phyloP scores from a whole-genome alignment of 37 sponge, comb jelly and placozoan species.

The Cladorhizidae sp. region DNA sequence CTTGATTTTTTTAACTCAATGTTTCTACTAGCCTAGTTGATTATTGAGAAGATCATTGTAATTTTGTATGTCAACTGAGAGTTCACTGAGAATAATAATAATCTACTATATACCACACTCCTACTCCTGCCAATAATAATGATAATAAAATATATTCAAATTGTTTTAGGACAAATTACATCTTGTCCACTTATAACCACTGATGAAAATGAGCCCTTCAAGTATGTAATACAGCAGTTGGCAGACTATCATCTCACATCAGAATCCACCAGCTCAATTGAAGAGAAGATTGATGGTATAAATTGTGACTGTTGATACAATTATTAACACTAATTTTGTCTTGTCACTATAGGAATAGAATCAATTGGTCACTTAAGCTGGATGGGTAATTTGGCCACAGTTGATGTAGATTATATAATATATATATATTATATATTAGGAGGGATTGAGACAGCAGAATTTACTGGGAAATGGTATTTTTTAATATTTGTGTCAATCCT shows the following conservation, averaged over 20 bases:
- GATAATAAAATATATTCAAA: not conserved
- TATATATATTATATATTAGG: not conserved
- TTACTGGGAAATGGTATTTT: slow-evolving; percentile 14
- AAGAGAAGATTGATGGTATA: slow-evolving; percentile 31
- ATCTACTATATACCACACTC: too few species aligned
- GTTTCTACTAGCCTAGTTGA: too few species aligned
- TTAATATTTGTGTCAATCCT: not conserved
- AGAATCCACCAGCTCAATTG: slow-evolving; percentile 6
- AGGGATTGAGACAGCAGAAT: slow-evolving; percentile 35
- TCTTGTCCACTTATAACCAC: slow-evolving; percentile 19
- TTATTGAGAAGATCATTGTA: too few species aligned
- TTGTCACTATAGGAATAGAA: slow-evolving; percentile 26
- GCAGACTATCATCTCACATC: slow-evolving; percentile 22
- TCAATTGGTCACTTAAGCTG: slow-evolving; percentile 58
- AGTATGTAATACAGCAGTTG: slow-evolving; percentile 24
- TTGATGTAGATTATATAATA: not conserved
- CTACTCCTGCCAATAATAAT: too few species aligned
- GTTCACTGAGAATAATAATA: too few species aligned
- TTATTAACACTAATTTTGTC: not conserved
- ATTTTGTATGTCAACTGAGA: too few species aligned
- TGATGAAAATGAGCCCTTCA: slow-evolving; percentile 29
- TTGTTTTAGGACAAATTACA: not conserved
- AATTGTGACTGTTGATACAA: not conserved
- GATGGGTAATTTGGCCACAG: slow-evolving; percentile 16
- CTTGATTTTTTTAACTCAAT: too few species aligned